phyloP scores from a whole-genome alignment of 2,888 invertebrate species.

The Cerastis leucographa region DNA sequence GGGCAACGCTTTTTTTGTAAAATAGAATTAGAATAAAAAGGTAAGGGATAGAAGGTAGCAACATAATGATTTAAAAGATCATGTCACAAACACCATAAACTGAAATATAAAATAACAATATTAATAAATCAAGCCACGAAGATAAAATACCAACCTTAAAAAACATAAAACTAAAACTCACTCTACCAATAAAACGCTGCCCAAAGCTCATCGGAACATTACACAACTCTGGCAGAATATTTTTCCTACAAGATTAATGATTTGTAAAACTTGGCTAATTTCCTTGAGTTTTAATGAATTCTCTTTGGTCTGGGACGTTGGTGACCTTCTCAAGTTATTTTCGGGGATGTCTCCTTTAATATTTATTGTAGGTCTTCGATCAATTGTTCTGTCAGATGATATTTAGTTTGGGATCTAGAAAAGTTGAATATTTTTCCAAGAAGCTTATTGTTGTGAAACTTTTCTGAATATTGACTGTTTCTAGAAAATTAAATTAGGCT shows the following conservation, averaged over 20 bases:
- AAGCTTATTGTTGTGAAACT: constrained; percentile 5
- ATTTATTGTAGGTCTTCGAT: constrained; percentile 49
- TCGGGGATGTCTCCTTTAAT: constrained; percentile 23
- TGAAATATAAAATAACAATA: neutral
- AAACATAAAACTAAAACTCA: constrained; percentile 8
- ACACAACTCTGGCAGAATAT: constrained; percentile 57
- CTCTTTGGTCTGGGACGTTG: constrained; percentile 52
- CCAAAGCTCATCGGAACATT: constrained; percentile 26
- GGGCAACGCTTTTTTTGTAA: no score
- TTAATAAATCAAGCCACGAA: neutral
- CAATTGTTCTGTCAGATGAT: constrained; percentile 21
- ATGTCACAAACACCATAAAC: neutral
- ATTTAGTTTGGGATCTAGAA: constrained; percentile 28
- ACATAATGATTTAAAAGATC: no score
- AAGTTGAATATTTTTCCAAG: constrained; percentile 20
- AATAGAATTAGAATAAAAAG: no score
- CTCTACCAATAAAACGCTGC: neutral
- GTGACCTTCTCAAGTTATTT: constrained; percentile 61
- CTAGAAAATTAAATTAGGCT: neutral
- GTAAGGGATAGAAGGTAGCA: no score
- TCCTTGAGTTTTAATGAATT: constrained; percentile 74
- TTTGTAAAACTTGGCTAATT: constrained; percentile 78
- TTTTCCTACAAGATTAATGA: constrained; percentile 76
- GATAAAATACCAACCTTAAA: neutral
- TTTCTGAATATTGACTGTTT: neutral